A percentile compares a stretch with the other conserved stretches of the same genome.
These are phyloP conservation scores for Corythoichthys haematopterus DNA, from an alignment of 2,113 vertebrate species.

Conservation along the genomic window DNA sequence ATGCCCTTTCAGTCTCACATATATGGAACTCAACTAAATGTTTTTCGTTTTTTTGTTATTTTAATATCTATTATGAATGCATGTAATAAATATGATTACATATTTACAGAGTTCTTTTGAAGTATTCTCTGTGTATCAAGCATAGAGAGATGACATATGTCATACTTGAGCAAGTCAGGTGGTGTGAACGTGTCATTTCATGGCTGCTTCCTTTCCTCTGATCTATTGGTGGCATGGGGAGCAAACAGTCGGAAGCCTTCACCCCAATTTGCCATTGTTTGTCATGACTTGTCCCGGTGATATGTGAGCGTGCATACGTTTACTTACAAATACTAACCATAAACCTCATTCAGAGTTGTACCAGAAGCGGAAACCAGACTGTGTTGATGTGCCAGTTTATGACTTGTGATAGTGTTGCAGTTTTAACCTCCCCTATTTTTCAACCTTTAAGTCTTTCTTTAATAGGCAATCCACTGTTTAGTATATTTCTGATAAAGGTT, in stretches of 20 bases:
- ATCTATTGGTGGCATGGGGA: constrained; percentile 66
- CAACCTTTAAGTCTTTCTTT: not conserved
- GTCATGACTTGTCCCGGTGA: constrained; percentile 72
- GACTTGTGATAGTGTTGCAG: constrained; percentile 30
- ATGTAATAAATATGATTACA: not conserved
- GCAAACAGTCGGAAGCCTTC: constrained; percentile 66
- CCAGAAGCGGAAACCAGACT: not conserved
- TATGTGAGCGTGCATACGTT: constrained; percentile 37
- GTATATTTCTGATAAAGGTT: not conserved
- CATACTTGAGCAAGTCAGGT: constrained; percentile 1
- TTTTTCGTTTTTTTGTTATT: too few relatives aligned
- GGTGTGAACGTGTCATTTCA: constrained; percentile 47
- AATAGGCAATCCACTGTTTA: not conserved
- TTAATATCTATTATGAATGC: not conserved
- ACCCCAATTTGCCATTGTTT: constrained; percentile 78
- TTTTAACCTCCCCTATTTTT: constrained; percentile 10
- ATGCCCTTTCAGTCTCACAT: too few relatives aligned
- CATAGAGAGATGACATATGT: not conserved
- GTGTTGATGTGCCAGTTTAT: not conserved
- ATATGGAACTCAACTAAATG: too few relatives aligned
- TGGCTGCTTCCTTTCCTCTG: constrained; percentile 48
- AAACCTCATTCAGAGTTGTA: not conserved
- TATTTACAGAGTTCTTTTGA: not conserved
- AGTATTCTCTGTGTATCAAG: not conserved
- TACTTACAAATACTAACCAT: constrained; percentile 22